These are phyloP conservation scores for Belonocnema kinseyi DNA, from an alignment of 1,140 invertebrate genomes.

Conservation along the genomic window DNA sequence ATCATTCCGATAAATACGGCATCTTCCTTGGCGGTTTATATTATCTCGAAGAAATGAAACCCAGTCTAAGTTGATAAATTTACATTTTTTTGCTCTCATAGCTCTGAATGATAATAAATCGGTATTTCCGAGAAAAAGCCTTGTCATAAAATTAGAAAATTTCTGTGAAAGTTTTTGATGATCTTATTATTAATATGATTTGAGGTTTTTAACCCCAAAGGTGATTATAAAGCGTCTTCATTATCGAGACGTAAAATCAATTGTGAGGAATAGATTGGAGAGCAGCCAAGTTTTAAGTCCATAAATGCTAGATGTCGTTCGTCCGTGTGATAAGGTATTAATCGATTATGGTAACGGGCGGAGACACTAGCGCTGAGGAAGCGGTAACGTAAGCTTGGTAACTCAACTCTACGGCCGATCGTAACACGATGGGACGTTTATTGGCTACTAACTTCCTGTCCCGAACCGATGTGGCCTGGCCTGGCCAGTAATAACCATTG, in stretches of 20 bases:
- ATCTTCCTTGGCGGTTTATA: background rate
- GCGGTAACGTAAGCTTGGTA: conserved; percentile 45
- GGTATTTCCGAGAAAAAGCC: too few species aligned
- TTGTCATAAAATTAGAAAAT: too few species aligned
- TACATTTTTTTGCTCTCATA: background rate
- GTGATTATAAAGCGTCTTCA: too few species aligned
- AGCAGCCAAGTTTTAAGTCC: conserved; percentile 21
- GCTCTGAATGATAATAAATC: background rate
- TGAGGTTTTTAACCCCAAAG: too few species aligned
- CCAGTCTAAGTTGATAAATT: conserved; percentile 1
- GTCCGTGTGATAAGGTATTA: conserved; percentile 55
- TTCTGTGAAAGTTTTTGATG: too few species aligned
- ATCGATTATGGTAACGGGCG: conserved; percentile 52
- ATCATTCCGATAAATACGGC: too few species aligned
- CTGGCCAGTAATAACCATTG: conserved; percentile 65
- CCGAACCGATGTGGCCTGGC: conserved; percentile 43
- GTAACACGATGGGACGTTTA: conserved; percentile 63
- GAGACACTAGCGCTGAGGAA: conserved; percentile 33
- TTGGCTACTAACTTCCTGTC: conserved; percentile 63
- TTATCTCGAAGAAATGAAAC: background rate
- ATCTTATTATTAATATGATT: too few species aligned
- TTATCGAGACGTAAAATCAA: too few species aligned
- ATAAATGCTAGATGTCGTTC: conserved; percentile 37
- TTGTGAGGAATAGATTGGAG: background rate
- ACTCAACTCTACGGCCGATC: conserved; percentile 52